These are phyloP conservation scores for Andinoacara biseriatus DNA, from an alignment of 2,113 vertebrate species.

Conservation along the genomic window DNA sequence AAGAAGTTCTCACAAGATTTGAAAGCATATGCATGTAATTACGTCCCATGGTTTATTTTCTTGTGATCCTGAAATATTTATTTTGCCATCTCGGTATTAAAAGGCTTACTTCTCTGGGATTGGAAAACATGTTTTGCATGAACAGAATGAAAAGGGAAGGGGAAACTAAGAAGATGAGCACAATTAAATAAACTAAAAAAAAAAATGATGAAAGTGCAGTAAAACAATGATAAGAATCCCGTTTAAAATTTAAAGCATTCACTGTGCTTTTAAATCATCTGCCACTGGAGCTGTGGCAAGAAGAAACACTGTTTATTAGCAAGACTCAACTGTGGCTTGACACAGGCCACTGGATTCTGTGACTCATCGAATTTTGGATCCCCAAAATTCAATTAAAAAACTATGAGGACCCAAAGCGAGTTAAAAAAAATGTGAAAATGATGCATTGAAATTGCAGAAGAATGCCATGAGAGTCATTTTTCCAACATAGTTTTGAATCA, in stretches of 20 bases:
- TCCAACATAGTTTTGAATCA: neutral
- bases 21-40: constrained; percentile 32
- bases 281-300: constrained; percentile 14
- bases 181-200: constrained; percentile 15
- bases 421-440: neutral
- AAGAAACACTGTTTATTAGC: constrained; percentile 34
- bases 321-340: constrained; percentile 23
- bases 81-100: constrained; percentile 33
- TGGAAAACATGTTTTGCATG: constrained; percentile 27
- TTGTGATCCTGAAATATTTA: constrained; percentile 32
- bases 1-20: constrained; percentile 6
- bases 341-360: constrained; percentile 25
- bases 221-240: neutral
- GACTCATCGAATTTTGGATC: constrained; percentile 27
- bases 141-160: neutral
- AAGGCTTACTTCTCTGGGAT: constrained; percentile 14
- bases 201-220: constrained; percentile 26
- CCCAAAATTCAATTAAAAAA: constrained; percentile 42
- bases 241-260: neutral
- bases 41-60: constrained; percentile 23
- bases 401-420: neutral
- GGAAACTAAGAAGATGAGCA: neutral
- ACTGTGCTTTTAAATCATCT: neutral
- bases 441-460: constrained; percentile 7
- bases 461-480: constrained; percentile 5